Evolutionary conservation across 92 coral and sea anemone species (phyloP), one percentile per base, ranked within the genome.

Genomic region (Micromussa lordhowensis): DNA sequence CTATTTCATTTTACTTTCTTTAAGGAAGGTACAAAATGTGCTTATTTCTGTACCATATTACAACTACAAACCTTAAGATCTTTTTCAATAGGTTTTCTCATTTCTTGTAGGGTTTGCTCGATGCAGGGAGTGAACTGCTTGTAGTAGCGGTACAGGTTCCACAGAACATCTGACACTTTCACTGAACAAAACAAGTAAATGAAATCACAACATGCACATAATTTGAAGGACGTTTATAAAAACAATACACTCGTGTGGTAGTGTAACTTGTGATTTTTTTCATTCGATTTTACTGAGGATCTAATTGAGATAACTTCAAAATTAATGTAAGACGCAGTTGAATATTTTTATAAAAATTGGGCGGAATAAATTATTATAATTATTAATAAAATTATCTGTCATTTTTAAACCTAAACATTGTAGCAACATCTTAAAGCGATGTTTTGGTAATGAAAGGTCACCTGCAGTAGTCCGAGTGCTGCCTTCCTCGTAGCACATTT

Each of bases 31-130:
- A 26, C 17, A n/a, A 16, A 75, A 75, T 75, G 40, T 13, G 54
- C 12, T 55, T 76, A 34, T 44, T 38, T 38, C 17, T 40, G 8
- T 38, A 30, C 28, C 17, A 44, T 44, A 28, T 13, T 28, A 5
- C 10, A 68, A 36, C 2, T 18, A 77, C 94, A 29, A 64, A 96
- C 99, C 98, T 97, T 97, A 21, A 97, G 96, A 72, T 97, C 98
- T 70, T 97, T 97, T 86, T 97, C 99, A 44, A 97, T 90, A 3
- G 99, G 99, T 59, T 93, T 89, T 76, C 95, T 96, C 74, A 90
- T 91, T 82, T 91, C 92, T 26, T 85, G 88, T 3, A 97, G 31
- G 73, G 85, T 64, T 10, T 85, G 85, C 68, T 85, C 89, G n/a
- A 96, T 90, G 18, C 85, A 31, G 64, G 93, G 93, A 75, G 77